Evolutionary conservation across 2,888 invertebrate species (phyloP), one percentile per base, ranked within the genome.

Genomic region (Portevinia maculata): DNA sequence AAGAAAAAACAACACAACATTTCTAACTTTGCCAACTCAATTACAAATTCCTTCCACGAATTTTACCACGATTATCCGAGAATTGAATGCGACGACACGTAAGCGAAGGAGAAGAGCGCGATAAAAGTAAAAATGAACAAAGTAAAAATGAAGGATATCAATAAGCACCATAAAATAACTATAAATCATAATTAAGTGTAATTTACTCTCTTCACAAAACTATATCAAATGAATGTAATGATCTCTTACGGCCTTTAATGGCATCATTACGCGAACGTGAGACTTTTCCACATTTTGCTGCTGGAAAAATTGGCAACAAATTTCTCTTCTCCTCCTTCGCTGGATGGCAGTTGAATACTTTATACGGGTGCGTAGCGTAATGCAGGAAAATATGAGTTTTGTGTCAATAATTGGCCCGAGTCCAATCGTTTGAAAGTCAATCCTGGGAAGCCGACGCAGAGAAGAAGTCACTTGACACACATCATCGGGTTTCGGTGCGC

Each of bases 151-250:
- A 81, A 67, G 13, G 15, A 67, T 69, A 75, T 81, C 75, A 81
- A 75, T 75, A 81, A 81, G 70, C 75, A 48, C 64, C 81, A 75
- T 81, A 76, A 81, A 81, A 81, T 81, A 70, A 65, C 75, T 70
- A 75, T 81, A 81, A 70, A 70, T 81, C 81, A 75, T 81, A 81
- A 81, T 81, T 75, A 75, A 70, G 81, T 70, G 81, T 81, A 75
- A 81, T 75, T 81, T 81, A 81, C 64, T 81, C 75, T 70, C 64
- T 59, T 69, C 75, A 75, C 75, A 64, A 81, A 81, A 83, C 78
- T 83, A 83, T 83, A 78, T 78, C 83, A 81, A 81, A 81, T 75
- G 75, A 81, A 75, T 78, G 65, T 78, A 78, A 83, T 64, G 78
- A 83, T 71, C 70, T 81, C 53, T 60, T 67, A 83, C 55, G 55